Evolutionary conservation across 2,888 invertebrate genomes (phyloP), one percentile per base, ranked within the genome.

Genomic region (Drosophila flavopinicola): DNA sequence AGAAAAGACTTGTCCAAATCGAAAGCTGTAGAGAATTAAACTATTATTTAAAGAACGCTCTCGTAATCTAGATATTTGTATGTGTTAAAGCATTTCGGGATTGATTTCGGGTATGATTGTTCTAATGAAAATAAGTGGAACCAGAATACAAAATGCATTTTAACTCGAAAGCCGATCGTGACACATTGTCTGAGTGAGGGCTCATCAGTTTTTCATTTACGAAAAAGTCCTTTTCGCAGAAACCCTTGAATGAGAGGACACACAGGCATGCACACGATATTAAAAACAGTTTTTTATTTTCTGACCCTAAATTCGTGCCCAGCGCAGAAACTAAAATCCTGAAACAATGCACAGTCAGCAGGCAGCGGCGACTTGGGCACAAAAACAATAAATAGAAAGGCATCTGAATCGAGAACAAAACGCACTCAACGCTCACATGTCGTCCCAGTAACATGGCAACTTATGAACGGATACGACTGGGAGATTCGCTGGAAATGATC

Each of bases 321-420:
- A 23, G 29, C 10, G 54, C 9, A 30, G 32, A 63, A 79, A 65
- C 59, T 63, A 44, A 65, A 66, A 58, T 63, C 63, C 35, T 69
- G 53, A 74, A 80, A 78, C 78, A 78, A 78, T 70, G 51, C 54
- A 52, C 33, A 45, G 45, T 33, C 60, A 17, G 33, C 23, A 38
- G 45, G 23, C 44, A 30, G 0, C 17, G 10, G 27, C 29, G 15
- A 38, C 20, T 20, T 20, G 20, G 33, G 5, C 29, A 30, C 38
- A 51, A 11, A 58, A 48, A 48, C 1, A 41, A n/a, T 9, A 25
- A 42, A 42, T 57, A 52, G 57, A 58, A 66, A 44, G 37, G 29
- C 42, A 51, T 56, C 56, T 27, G 27, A 44, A 41, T n/a, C 37
- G 35, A 39, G n/a, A 29, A 39, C 17, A 30, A 49, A 39, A 13